Evolutionary conservation across 1,140 invertebrate species (phyloP).

Genomic region (Charaxes varanes): DNA sequence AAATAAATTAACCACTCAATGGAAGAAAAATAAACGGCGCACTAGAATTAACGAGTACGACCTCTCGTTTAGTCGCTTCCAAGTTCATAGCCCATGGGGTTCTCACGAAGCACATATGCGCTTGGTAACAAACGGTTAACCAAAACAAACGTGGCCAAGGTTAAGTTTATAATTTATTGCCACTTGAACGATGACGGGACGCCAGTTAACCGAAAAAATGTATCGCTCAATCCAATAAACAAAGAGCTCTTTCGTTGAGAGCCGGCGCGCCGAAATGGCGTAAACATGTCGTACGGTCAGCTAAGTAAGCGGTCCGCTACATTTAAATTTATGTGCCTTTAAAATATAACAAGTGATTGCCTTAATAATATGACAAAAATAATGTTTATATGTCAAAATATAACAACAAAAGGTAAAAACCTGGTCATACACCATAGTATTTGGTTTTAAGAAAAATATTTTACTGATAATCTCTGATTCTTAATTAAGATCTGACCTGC

Average conservation of each 20-base stretch:
- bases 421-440: too few species aligned
- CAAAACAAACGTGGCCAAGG: constrained; percentile 67
- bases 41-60: constrained; percentile 3
- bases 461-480: too few species aligned
- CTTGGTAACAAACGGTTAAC: constrained; percentile 41
- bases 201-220: constrained; percentile 38
- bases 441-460: too few species aligned
- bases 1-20: constrained; percentile 2
- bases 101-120: constrained; percentile 63
- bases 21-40: constrained; percentile 6
- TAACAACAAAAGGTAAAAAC: too few species aligned
- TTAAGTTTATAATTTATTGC: constrained; percentile 69
- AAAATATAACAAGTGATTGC: too few species aligned
- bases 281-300: constrained; percentile 1
- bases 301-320: too few species aligned
- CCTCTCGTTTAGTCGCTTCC: constrained; percentile 1
- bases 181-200: constrained; percentile 58
- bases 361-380: constrained; percentile 1
- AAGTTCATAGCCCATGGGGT: constrained; percentile 12
- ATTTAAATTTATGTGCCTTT: too few species aligned
- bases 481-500: too few species aligned
- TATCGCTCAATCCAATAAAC: constrained; percentile 45
- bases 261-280: constrained; percentile 12
- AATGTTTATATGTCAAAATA: too few species aligned
- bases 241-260: constrained; percentile 37